Percentiles rank a stretch among this genome's conserved stretches.
These are phyloP conservation scores for Macrotus californicus DNA, from an alignment of 2,113 vertebrate species.

Conservation along the genomic window DNA sequence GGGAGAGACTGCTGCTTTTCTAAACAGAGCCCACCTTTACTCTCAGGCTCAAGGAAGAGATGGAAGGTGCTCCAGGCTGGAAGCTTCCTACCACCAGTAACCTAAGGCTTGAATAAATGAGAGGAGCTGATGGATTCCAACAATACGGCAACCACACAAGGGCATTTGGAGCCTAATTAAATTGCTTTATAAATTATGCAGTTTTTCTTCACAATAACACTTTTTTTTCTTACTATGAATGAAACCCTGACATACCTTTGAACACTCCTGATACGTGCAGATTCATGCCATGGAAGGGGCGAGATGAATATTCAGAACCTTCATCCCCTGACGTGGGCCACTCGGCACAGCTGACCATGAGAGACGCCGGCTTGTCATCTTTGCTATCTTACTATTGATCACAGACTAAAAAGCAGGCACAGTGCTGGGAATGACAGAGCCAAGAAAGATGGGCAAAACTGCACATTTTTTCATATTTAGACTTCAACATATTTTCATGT, in stretches of 20 bases:
- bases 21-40: neutral
- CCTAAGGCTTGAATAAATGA: neutral
- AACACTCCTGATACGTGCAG: neutral
- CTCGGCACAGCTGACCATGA: neutral
- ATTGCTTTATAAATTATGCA: neutral
- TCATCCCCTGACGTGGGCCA: neutral
- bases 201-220: neutral
- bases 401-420: neutral
- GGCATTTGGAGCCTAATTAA: neutral
- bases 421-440: neutral
- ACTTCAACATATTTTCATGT: neutral
- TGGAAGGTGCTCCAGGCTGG: neutral
- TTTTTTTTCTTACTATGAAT: neutral
- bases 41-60: neutral
- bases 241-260: neutral
- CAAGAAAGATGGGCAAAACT: neutral
- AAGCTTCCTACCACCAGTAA: neutral
- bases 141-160: neutral
- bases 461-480: neutral
- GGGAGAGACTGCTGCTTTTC: neutral
- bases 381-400: neutral
- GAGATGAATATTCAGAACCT: neutral
- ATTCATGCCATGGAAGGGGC: rapidly evolving
- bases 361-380: neutral
- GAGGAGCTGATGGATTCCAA: neutral